These are phyloP conservation scores for Ornithoptera alexandrae DNA, from an alignment of 2,888 invertebrate genomes.

Conservation along the genomic window DNA sequence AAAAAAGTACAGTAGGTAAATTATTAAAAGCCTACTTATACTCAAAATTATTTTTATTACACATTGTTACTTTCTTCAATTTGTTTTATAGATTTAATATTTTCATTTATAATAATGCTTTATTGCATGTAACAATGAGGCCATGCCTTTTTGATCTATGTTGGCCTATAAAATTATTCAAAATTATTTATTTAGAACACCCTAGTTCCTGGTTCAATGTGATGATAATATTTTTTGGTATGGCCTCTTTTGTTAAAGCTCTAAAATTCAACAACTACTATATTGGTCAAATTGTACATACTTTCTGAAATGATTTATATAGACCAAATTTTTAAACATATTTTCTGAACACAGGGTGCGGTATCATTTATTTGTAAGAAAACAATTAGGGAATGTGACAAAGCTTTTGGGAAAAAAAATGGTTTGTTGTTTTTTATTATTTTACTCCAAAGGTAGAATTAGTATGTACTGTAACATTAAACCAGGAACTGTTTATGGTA, in stretches of 20 bases:
- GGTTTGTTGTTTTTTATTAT: conserved; percentile 57
- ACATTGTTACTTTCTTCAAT: background rate
- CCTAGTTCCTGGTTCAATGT: conserved; percentile 35
- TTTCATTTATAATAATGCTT: background rate
- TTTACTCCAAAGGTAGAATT: conserved; percentile 31
- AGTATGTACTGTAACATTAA: conserved; percentile 41
- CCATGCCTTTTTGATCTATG: conserved; percentile 34
- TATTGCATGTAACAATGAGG: conserved; percentile 36
- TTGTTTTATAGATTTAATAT: background rate
- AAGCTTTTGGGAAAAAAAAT: conserved; percentile 56
- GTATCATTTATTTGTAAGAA: conserved; percentile 54
- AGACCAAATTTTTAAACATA: conserved; percentile 17
- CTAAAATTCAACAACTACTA: conserved; percentile 14
- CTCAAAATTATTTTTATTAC: no score
- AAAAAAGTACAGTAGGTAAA: no score
- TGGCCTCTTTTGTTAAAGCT: conserved; percentile 45
- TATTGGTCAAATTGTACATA: background rate
- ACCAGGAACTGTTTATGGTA: conserved; percentile 52
- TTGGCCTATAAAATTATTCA: conserved; percentile 7
- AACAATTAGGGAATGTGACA: conserved; percentile 53
- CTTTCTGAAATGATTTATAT: conserved; percentile 11
- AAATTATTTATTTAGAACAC: conserved; percentile 3
- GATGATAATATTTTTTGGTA: conserved; percentile 22
- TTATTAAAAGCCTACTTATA: no score
- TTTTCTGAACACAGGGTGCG: conserved; percentile 58